Base-by-base conservation (phyloP, 1,140 invertebrate genomes). In the Dinothrombium tinctorium region DNA sequence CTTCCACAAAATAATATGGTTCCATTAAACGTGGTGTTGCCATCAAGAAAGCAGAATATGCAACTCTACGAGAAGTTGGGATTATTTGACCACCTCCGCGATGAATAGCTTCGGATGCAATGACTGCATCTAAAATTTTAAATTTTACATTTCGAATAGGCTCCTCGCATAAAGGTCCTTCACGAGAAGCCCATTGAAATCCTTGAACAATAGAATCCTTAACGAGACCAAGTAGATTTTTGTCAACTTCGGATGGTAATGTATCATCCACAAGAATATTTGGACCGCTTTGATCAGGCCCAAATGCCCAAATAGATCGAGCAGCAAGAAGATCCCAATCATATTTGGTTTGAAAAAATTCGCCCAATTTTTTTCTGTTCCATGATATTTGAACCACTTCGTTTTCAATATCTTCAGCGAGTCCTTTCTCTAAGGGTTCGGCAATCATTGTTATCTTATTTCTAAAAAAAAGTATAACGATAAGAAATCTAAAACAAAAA, bases 371-470 rank as follows among this genome's bases (percentile, higher is more conserved):
- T 56, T 90, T 87, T 46, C 72, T 75, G 54, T 89, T 86, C 92
- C 92, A 98, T 14, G 71, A 73, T 49, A 96, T 95, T 54, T 84
- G 79, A 0, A 99, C 90, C 12, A 84, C 73, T 58, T 94, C 89
- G 49, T 86, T 86, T 61, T 99, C 94, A 53, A 99, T 98, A 57
- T 99, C 94, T 63, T 98, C 92, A 3, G 90, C 92, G 14, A 99
- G 60, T 5, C 90, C 90, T 51, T 95, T 82, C 57, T 98, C 92
- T 25, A 99, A 58, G 0, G 94, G 92, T 61, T 99, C 94, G 0
- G 90, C 86, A 55, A 99, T 98, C 92, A 99, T 98, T 4, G 92
- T 99, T 29, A 95, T 61, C 60, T 98, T 99, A 59, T 99, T 98
- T n/a, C n/a, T n/a, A n/a, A n/a, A n/a, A n/a, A n/a, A n/a, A n/a